Base-by-base conservation (phyloP, 2,797 vertebrate genomes). In the Avahi laniger region DNA sequence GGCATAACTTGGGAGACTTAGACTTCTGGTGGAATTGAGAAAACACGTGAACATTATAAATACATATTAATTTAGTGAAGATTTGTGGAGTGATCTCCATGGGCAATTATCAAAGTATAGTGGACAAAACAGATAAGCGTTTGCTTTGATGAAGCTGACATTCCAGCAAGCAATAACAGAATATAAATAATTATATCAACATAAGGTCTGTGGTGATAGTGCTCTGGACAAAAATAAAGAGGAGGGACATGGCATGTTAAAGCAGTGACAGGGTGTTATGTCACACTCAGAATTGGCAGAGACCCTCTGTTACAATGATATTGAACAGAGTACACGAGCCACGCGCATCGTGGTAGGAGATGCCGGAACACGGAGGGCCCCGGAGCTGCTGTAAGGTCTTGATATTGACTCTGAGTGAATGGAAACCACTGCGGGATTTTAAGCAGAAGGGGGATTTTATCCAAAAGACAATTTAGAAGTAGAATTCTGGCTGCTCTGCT, bases 181-280 rank as follows among this genome's bases (percentile, higher is more conserved):
- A 65, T 38, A 22, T 17, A 67, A 57, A 5, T 85, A 73, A 76
- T n/a, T 26, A 18, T 41, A 50, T 13, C 26, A 57, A 24, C 22
- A 24, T 57, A 9, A n/a, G 43, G 24, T 52, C 6, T 63, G 20
- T 41, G 7, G 30, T 61, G 20, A 73, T 24, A n/a, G 30, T 59
- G 18, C 50, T 35, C 13, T 46, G 24, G 70, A 46, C 2, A 26
- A 54, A 87, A 35, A 50, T 43, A 35, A 38, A 63, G 12, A 43
- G 26, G 33, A 79, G 22, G 11, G 4, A 35, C 20, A 7, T 4
- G 0, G 0, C 30, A 5, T 69, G 17, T 20, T 13, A 33, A 52
- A 18, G 46, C 1, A 30, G 14, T n/a, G 4, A 26, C 33, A 18
- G 5, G n/a, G 7, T 50, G 20, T 57, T 48, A 43, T 17, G 81